Percentiles rank a stretch among this genome's conserved stretches.
These are phyloP conservation scores for Glossophaga mutica DNA, from an alignment of 2,797 vertebrate species.

Conservation along the genomic window DNA sequence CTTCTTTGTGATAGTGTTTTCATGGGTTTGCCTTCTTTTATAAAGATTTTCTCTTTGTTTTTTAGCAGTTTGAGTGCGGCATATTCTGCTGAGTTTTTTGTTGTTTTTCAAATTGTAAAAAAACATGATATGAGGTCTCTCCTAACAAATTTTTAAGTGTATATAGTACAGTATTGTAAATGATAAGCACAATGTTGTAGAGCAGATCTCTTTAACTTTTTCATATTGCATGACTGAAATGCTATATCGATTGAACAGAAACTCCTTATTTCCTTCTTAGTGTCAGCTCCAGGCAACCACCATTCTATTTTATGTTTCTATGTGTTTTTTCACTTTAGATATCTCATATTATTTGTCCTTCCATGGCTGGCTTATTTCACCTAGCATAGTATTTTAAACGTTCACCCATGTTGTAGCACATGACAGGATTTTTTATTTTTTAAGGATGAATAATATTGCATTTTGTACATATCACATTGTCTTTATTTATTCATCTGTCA, in stretches of 20 bases:
- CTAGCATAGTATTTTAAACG: neutral
- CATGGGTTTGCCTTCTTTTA: neutral
- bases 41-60: neutral
- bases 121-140: neutral
- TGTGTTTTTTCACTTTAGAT: neutral
- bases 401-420: neutral
- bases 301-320: neutral
- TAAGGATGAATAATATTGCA: neutral
- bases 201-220: neutral
- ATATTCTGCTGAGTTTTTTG: neutral
- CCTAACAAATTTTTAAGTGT: neutral
- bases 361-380: neutral
- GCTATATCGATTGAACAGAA: neutral
- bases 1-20: neutral
- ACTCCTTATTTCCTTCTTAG: neutral
- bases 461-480: neutral
- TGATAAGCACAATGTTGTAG: neutral
- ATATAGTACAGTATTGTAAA: neutral
- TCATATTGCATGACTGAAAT: neutral
- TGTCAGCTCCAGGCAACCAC: neutral
- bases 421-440: neutral
- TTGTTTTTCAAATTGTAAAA: neutral
- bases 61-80: neutral
- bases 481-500: neutral
- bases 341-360: neutral